These are phyloP conservation scores for Microtus montanus DNA, from an alignment of 2,113 vertebrate genomes.

Conservation along the genomic window DNA sequence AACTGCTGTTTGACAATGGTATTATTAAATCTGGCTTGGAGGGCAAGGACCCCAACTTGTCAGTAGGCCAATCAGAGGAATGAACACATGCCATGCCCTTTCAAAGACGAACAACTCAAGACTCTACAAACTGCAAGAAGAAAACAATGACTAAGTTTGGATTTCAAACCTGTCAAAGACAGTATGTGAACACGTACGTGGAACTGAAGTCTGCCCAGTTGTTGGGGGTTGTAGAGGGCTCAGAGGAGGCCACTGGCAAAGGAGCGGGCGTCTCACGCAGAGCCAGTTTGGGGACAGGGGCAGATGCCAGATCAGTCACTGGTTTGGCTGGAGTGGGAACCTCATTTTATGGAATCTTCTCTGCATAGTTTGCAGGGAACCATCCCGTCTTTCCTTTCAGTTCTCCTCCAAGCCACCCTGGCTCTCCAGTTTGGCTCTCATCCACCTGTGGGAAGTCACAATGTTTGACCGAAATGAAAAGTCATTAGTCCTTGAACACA, in stretches of 20 bases:
- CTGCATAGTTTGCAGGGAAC: conserved; percentile 99
- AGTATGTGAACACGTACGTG: conserved; percentile 88
- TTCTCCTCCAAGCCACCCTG: conserved; percentile 98
- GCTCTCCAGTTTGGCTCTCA: conserved; percentile 97
- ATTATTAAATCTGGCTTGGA: not conserved
- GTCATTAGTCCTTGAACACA: not conserved
- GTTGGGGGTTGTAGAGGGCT: conserved; percentile 87
- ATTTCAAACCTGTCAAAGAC: not conserved
- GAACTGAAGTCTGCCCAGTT: conserved; percentile 99
- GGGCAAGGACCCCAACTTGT: not conserved
- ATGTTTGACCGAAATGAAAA: not conserved
- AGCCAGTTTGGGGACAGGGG: conserved; percentile 85
- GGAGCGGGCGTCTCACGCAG: conserved; percentile 83
- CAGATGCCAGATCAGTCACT: conserved; percentile 61
- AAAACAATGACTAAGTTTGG: not conserved
- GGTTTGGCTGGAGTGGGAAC: conserved; percentile 88
- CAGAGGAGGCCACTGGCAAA: conserved; percentile 75
- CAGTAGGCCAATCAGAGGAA: not conserved
- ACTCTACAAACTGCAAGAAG: not conserved
- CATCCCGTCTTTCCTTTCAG: conserved; percentile 96
- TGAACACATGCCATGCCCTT: not conserved
- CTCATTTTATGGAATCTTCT: conserved; percentile 94
- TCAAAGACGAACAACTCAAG: not conserved
- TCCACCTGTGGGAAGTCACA: conserved; percentile 90
- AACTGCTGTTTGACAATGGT: not conserved